These are phyloP conservation scores for Pheosia tremula DNA, from an alignment of 2,888 invertebrate species.

Conservation along the genomic window DNA sequence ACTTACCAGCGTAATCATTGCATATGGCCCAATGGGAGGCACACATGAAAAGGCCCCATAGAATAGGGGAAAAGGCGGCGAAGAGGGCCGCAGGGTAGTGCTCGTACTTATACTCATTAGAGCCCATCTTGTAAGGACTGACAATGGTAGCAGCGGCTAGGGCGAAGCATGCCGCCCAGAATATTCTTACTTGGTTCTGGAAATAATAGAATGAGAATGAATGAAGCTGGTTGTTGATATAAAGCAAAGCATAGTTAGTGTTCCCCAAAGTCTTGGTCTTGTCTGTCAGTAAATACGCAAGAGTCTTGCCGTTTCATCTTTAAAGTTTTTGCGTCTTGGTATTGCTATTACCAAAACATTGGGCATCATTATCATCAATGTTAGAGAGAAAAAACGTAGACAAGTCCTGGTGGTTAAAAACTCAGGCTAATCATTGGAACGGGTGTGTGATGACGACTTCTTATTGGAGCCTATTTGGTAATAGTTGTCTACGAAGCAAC, in stretches of 20 bases:
- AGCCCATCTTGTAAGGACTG: constrained; percentile 82
- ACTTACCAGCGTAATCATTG: constrained; percentile 80
- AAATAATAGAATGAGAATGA: constrained; percentile 20
- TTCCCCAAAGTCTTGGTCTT: too few relatives aligned
- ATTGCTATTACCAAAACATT: too few relatives aligned
- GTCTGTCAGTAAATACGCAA: too few relatives aligned
- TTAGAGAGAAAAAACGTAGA: too few relatives aligned
- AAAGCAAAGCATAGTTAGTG: neutral
- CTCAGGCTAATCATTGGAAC: too few relatives aligned
- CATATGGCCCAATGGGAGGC: constrained; percentile 81
- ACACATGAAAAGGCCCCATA: constrained; percentile 83
- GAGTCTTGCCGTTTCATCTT: too few relatives aligned
- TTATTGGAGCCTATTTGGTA: too few relatives aligned
- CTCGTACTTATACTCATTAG: constrained; percentile 77
- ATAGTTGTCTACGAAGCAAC: too few relatives aligned
- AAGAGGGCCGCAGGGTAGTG: constrained; percentile 80
- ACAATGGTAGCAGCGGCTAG: constrained; percentile 71
- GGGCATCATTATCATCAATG: too few relatives aligned
- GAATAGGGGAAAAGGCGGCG: constrained; percentile 82
- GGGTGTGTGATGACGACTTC: too few relatives aligned
- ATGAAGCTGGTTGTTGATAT: neutral
- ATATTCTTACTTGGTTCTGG: constrained; percentile 66
- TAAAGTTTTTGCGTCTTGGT: too few relatives aligned
- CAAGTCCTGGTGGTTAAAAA: too few relatives aligned
- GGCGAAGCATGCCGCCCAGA: constrained; percentile 69